A percentile compares a stretch with the other conserved stretches of the same genome.
Evolutionary conservation across 2,888 invertebrate species (phyloP).

Genomic region (Busseola fusca): DNA sequence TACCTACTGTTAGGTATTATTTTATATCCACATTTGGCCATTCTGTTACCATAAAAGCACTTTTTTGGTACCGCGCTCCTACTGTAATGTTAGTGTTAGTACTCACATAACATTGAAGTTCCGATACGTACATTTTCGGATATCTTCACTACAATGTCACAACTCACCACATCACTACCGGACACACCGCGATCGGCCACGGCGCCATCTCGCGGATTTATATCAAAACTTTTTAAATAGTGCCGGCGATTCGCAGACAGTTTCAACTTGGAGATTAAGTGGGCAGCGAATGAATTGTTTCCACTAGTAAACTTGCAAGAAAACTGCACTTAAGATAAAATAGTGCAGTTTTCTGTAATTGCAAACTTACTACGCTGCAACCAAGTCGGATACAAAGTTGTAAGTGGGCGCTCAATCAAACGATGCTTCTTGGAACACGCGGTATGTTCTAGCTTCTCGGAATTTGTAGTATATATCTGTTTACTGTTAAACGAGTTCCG

Average conservation of each 20-base stretch:
- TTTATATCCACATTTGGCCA: neutral
- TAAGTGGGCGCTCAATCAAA: conserved; percentile 53
- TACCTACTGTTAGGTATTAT: neutral
- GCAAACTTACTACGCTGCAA: conserved; percentile 53
- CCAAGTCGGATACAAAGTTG: conserved; percentile 59
- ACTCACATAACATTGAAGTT: neutral
- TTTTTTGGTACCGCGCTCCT: too few species aligned
- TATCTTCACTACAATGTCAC: neutral
- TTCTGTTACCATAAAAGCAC: too few species aligned
- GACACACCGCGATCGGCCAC: neutral
- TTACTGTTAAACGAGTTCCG: neutral
- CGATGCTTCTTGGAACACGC: conserved; percentile 28
- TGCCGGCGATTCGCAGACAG: conserved; percentile 62
- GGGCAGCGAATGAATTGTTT: conserved; percentile 70
- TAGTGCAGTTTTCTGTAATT: conserved; percentile 66
- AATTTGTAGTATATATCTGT: neutral
- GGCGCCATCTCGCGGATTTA: conserved; percentile 67
- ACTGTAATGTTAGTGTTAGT: too few species aligned
- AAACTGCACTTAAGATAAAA: conserved; percentile 70
- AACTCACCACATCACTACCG: conserved; percentile 27
- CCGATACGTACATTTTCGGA: neutral
- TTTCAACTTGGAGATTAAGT: conserved; percentile 71
- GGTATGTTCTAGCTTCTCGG: conserved; percentile 3
- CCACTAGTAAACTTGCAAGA: conserved; percentile 67
- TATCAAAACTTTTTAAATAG: conserved; percentile 74